Conservation (phyloP, 2,888 invertebrate species). For the Acanthosepion pharaonis region DNA sequence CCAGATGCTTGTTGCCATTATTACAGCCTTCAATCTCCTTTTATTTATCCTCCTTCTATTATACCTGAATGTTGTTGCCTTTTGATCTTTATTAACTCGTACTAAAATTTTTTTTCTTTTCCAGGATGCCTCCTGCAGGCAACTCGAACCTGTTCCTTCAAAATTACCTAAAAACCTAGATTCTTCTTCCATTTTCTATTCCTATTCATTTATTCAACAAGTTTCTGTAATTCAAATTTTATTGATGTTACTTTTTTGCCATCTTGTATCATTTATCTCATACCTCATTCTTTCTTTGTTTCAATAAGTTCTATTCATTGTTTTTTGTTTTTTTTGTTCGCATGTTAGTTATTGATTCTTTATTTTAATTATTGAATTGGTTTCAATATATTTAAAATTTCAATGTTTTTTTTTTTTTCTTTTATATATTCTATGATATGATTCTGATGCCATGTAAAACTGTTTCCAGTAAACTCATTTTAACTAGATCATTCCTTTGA, state of each 20-base stretch:
- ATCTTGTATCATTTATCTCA: neutral
- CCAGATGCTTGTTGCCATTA: slow-evolving; percentile 1
- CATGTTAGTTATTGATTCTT: neutral
- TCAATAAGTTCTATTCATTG: neutral
- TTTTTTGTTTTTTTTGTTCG: neutral
- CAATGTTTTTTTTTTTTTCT: neutral
- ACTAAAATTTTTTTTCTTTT: slow-evolving; percentile 45
- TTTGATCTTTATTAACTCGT: slow-evolving; percentile 24
- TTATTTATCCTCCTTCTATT: neutral
- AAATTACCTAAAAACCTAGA: neutral
- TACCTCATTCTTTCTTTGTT: neutral
- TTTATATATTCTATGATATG: neutral
- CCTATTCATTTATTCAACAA: neutral
- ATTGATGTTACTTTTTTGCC: slow-evolving; percentile 24
- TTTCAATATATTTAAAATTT: neutral
- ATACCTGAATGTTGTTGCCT: neutral
- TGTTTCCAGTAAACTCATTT: neutral
- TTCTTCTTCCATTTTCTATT: neutral
- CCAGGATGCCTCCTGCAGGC: slow-evolving; percentile 46
- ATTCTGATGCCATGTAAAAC: neutral
- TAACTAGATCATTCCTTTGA: neutral
- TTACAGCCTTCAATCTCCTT: slow-evolving; percentile 33
- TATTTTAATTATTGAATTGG: neutral
- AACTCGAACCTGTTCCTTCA: slow-evolving; percentile 33
- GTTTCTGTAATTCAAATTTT: slow-evolving; percentile 4